phyloP scores from a whole-genome alignment of 2,888 invertebrate genomes.

The Dusona sp. region DNA sequence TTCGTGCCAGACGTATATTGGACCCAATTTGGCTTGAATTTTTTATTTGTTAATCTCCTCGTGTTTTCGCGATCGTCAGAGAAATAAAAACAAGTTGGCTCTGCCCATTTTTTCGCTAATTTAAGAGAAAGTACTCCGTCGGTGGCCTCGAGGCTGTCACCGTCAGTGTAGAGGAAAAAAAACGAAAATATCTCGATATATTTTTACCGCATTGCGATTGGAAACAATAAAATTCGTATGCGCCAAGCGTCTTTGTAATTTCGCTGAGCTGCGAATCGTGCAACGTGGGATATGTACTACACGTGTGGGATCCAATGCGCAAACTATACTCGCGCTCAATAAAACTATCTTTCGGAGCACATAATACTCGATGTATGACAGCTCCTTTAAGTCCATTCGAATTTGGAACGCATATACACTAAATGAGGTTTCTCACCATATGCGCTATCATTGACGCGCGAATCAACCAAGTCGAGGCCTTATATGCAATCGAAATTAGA shows the following conservation, averaged over 20 bases:
- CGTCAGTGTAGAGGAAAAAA: background rate
- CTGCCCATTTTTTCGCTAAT: constrained; percentile 13
- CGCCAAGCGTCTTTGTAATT: constrained; percentile 35
- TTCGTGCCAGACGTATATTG: no score
- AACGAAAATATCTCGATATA: constrained; percentile 4
- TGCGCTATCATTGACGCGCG: background rate
- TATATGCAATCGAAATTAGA: constrained; percentile 62
- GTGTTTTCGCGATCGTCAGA: background rate
- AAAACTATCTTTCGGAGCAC: constrained; percentile 8
- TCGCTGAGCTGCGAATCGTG: constrained; percentile 15
- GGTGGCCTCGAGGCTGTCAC: constrained; percentile 22
- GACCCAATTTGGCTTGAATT: background rate
- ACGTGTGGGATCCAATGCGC: constrained; percentile 1
- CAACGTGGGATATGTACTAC: background rate
- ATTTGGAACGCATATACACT: constrained; percentile 61
- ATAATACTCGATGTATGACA: background rate
- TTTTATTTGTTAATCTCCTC: background rate
- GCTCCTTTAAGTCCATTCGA: constrained; percentile 45
- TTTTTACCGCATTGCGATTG: constrained; percentile 2
- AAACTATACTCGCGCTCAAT: constrained; percentile 18
- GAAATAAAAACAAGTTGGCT: background rate
- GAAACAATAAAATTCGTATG: constrained; percentile 39
- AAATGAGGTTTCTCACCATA: constrained; percentile 33
- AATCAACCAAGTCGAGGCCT: constrained; percentile 46
- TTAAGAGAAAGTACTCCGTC: constrained; percentile 47